Percentiles rank a stretch among this genome's conserved stretches.
These are phyloP conservation scores for Zosterops japonicus DNA, from an alignment of 2,113 vertebrate genomes.

Conservation along the genomic window DNA sequence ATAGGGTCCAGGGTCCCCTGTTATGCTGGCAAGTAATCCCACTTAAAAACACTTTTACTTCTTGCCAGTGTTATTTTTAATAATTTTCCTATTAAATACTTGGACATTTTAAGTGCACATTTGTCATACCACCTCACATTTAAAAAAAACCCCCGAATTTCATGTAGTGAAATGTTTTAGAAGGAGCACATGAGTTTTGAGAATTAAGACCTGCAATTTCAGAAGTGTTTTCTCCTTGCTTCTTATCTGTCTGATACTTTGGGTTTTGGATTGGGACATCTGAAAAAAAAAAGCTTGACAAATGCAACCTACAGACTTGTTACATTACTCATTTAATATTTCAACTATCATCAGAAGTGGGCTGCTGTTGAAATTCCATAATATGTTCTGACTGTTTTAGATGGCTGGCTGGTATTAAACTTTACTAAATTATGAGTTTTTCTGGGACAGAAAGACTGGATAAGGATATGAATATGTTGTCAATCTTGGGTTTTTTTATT, in stretches of 20 bases:
- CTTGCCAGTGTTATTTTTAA: background rate
- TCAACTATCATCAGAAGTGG: background rate
- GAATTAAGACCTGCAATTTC: background rate
- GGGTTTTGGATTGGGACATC: background rate
- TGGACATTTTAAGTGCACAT: background rate
- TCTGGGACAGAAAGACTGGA: background rate
- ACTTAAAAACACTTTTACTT: background rate
- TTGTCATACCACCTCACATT: background rate
- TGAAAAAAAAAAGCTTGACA: background rate
- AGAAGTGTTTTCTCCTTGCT: background rate
- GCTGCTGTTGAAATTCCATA: background rate
- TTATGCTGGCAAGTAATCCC: background rate
- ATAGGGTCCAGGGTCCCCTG: background rate
- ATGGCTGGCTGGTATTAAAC: background rate
- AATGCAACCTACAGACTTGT: background rate
- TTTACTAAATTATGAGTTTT: background rate
- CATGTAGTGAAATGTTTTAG: background rate
- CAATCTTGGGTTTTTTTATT: fast-evolving
- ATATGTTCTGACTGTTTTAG: background rate
- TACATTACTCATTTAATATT: background rate
- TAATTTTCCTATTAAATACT: background rate
- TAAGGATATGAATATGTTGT: background rate
- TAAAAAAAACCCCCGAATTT: background rate
- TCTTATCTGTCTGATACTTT: background rate
- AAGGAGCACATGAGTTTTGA: background rate